phyloP scores from a whole-genome alignment of 2,113 vertebrate genomes.

The Corapipo altera region DNA sequence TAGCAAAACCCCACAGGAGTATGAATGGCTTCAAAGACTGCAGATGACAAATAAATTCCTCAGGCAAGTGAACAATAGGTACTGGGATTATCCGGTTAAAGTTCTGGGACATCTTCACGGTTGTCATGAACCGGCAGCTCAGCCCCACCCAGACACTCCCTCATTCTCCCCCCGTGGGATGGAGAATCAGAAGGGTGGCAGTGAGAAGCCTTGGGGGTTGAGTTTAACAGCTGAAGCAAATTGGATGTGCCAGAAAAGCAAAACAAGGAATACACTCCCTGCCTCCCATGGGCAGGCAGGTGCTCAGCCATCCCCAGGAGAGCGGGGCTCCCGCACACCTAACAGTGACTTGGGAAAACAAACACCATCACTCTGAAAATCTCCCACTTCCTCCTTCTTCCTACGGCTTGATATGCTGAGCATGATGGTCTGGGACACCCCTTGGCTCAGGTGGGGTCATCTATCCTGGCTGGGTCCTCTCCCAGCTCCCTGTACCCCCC shows the following conservation, averaged over 20 bases:
- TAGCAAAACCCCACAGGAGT: not conserved
- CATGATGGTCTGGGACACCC: not conserved
- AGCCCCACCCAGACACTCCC: fast-evolving
- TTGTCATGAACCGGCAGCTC: not conserved
- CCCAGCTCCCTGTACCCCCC: fast-evolving
- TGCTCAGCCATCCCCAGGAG: not conserved
- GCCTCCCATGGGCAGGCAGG: not conserved
- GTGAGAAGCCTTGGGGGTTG: not conserved
- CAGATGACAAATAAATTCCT: not conserved
- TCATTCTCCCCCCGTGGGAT: fast-evolving
- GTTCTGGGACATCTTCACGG: not conserved
- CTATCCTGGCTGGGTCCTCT: not conserved
- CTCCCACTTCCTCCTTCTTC: not conserved
- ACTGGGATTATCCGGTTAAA: not conserved
- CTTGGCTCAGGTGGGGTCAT: not conserved
- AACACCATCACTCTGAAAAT: fast-evolving
- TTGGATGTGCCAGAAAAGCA: not conserved
- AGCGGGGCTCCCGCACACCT: fast-evolving
- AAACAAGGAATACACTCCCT: not conserved
- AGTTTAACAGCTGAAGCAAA: not conserved
- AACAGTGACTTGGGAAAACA: fast-evolving
- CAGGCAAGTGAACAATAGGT: not conserved
- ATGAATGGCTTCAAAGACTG: not conserved
- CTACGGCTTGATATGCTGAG: not conserved
- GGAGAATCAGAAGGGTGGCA: not conserved